phyloP scores from a whole-genome alignment of 2,113 vertebrate genomes.

The Sander lucioperca region DNA sequence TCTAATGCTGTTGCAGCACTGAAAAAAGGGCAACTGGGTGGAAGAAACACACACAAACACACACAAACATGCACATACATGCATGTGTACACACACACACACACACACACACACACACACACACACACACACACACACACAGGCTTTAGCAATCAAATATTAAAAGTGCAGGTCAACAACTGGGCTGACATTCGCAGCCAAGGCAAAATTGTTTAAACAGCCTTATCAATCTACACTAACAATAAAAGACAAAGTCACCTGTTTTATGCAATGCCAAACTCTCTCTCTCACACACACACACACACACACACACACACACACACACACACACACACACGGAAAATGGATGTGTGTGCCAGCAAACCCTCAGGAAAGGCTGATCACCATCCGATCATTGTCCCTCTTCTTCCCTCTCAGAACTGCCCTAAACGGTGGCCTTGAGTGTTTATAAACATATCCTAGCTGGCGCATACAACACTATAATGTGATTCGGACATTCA shows the following conservation, averaged over 20 bases:
- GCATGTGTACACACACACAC: background rate
- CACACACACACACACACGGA: background rate
- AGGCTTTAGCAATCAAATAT: conserved; percentile 31
- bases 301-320: background rate
- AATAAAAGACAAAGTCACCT: conserved; percentile 19
- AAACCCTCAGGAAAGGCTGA: conserved; percentile 47
- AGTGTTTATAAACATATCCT: background rate
- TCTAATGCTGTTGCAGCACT: conserved; percentile 47
- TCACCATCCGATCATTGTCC: conserved; percentile 60
- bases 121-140: conserved; percentile 7
- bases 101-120: conserved; percentile 3
- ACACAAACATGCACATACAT: conserved; percentile 1
- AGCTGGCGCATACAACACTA: background rate
- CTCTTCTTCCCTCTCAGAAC: conserved; percentile 40
- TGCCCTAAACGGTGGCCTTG: conserved; percentile 18
- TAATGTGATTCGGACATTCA: background rate
- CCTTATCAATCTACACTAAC: conserved; percentile 12
- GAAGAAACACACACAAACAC: conserved; percentile 14
- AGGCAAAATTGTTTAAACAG: conserved; percentile 28
- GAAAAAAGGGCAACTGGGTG: conserved; percentile 9
- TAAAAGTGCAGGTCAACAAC: conserved; percentile 37
- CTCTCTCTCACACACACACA: background rate
- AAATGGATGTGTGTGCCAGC: conserved; percentile 21
- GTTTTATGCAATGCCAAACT: conserved; percentile 16
- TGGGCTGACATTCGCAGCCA: conserved; percentile 16